Conservation (phyloP, 2,888 invertebrate genomes). For the Drosophila barbarae region DNA sequence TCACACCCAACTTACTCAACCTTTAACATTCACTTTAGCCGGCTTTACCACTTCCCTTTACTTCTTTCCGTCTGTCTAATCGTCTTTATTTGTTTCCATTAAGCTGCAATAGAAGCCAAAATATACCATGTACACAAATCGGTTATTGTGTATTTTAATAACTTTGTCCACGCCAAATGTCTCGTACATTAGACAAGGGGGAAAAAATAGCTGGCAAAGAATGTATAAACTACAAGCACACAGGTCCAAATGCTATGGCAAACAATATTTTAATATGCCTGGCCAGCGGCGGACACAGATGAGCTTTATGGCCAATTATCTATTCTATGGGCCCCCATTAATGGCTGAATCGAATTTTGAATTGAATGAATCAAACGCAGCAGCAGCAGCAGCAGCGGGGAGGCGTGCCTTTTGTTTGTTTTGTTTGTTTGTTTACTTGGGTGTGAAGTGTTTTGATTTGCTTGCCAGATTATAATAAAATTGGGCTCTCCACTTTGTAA, state of each 20-base stretch:
- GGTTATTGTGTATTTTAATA: constrained; percentile 57
- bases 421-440: constrained; percentile 39
- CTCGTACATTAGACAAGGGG: constrained; percentile 51
- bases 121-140: constrained; percentile 56
- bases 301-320: constrained; percentile 72
- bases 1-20: constrained; percentile 18
- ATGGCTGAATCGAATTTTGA: constrained; percentile 59
- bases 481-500: constrained; percentile 47
- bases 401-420: constrained; percentile 14
- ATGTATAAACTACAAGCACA: constrained; percentile 14
- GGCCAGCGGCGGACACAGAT: constrained; percentile 57
- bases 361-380: constrained; percentile 27
- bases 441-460: constrained; percentile 49
- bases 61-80: constrained; percentile 25
- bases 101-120: constrained; percentile 61
- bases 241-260: constrained; percentile 37
- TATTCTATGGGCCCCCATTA: constrained; percentile 67
- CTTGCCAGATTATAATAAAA: constrained; percentile 47
- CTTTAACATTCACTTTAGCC: constrained; percentile 20
- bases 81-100: constrained; percentile 71
- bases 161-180: constrained; percentile 49
- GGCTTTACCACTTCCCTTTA: constrained; percentile 3
- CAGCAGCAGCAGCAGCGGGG: background rate
- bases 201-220: constrained; percentile 46
- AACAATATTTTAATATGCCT: constrained; percentile 64